These are phyloP conservation scores for Microplitis deprimator DNA, from an alignment of 2,888 invertebrate genomes.

Conservation along the genomic window DNA sequence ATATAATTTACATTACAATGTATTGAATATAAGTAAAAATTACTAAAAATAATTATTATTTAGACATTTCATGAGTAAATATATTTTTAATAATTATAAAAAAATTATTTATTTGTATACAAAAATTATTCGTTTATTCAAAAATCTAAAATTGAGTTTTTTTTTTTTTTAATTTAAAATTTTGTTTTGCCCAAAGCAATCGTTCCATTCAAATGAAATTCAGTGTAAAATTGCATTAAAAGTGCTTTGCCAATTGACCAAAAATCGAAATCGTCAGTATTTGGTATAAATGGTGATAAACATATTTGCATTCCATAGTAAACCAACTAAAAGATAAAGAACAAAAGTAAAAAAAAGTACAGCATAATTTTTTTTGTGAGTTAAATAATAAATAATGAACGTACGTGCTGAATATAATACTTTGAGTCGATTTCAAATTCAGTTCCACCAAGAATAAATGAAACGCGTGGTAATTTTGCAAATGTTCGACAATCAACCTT, in stretches of 20 bases:
- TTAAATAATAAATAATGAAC: slow-evolving; percentile 25
- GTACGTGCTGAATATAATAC: slow-evolving; percentile 76
- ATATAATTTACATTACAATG: neutral
- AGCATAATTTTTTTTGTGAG: slow-evolving; percentile 3
- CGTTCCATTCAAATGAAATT: slow-evolving; percentile 69
- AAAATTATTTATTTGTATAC: neutral
- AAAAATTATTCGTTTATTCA: neutral
- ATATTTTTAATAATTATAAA: slow-evolving; percentile 9
- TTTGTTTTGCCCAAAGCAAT: slow-evolving; percentile 70
- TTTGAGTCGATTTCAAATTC: slow-evolving; percentile 76
- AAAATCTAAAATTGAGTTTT: neutral
- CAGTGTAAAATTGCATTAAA: slow-evolving; percentile 72
- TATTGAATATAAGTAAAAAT: neutral
- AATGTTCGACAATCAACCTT: slow-evolving; percentile 77
- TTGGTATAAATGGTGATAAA: slow-evolving; percentile 70
- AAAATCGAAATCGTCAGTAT: slow-evolving; percentile 50
- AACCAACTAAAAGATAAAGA: slow-evolving; percentile 65
- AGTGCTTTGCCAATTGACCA: slow-evolving; percentile 73
- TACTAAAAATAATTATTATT: neutral
- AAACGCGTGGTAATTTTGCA: slow-evolving; percentile 75
- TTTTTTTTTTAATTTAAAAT: slow-evolving; percentile 45
- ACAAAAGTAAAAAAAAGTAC: slow-evolving; percentile 29
- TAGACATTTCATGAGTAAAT: slow-evolving; percentile 5
- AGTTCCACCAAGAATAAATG: slow-evolving; percentile 75
- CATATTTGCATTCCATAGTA: slow-evolving; percentile 66